Base-by-base conservation (phyloP, 1,140 invertebrate species). In the Drosophila kurseongensis region DNA sequence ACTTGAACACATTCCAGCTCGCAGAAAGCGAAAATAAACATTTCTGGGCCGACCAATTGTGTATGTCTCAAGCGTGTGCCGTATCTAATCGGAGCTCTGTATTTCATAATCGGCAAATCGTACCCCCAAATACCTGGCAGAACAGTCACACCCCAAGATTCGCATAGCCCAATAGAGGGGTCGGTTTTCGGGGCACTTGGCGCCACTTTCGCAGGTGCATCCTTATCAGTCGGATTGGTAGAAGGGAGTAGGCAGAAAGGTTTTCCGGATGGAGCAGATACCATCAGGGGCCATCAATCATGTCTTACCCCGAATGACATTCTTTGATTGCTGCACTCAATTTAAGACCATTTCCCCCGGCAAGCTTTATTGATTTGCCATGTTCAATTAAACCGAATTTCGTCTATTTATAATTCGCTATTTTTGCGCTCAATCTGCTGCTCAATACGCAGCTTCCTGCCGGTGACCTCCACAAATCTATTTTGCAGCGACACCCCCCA, bases 71-170 rank as follows among this genome's bases (percentile, higher is more conserved):
- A 41, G 56, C 60, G 59, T 78, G 41, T 42, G 5, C 13, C 72
- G 29, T 86, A 86, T 86, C 83, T 86, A 89, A 86, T 86, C 83
- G 60, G 18, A 36, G 55, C 18, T 42, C 55, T 59, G n/a, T 66
- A 74, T 78, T 75, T 78, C 78, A 61, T 55, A 84, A 85, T 84
- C 80, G 67, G 50, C 32, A 75, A 62, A n/a, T 32, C 13, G 41
- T 52, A 51, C 27, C 40, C 9, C 23, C 18, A 14, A 27, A 60
- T 57, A 18, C 12, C 36, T 1, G 4, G 8, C 10, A 12, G 23
- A 52, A 40, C 23, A 35, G 32, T 41, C 60, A 27, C 44, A 45
- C 9, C 1, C 10, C 32, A 38, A 68, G 47, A 66, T 80, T 71
- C 60, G 60, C 75, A 65, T 59, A 36, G 47, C 58, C 65, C 12